Evolutionary conservation across 2,888 invertebrate species (phyloP).

Genomic region (Amiota mariae): DNA sequence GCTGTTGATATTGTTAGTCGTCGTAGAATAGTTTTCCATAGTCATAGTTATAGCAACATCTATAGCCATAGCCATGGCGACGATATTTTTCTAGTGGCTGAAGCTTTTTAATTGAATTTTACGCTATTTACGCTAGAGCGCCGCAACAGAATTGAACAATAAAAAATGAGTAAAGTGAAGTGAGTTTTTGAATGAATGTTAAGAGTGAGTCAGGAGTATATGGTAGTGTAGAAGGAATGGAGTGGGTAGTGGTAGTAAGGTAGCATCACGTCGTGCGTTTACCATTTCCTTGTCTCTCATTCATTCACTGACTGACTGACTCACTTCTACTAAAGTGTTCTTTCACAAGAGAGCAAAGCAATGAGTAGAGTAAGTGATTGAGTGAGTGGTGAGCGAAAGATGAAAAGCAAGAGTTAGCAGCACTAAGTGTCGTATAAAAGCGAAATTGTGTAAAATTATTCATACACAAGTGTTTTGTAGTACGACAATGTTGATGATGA

Average conservation of each 20-base stretch:
- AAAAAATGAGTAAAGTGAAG: conserved; percentile 12
- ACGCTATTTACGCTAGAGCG: conserved; percentile 58
- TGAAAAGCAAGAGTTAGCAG: conserved; percentile 27
- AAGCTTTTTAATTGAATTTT: conserved; percentile 65
- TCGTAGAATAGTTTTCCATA: not conserved
- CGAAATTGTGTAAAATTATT: conserved; percentile 59
- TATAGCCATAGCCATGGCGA: conserved; percentile 62
- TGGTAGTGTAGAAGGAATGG: not conserved
- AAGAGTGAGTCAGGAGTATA: not conserved
- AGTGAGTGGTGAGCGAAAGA: conserved; percentile 12
- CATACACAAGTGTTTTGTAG: conserved; percentile 38
- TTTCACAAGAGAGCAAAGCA: too few relatives aligned
- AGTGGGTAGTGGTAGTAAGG: not conserved
- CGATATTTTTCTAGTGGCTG: conserved; percentile 67
- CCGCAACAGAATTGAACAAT: conserved; percentile 30
- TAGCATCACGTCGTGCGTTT: too few relatives aligned
- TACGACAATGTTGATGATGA: too few relatives aligned
- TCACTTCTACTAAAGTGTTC: too few relatives aligned
- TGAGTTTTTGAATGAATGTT: not conserved
- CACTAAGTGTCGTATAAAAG: conserved; percentile 40
- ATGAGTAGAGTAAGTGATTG: not conserved
- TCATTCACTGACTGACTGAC: too few relatives aligned
- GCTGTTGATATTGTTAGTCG: not conserved
- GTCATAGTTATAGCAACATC: not conserved
- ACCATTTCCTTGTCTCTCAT: too few relatives aligned